Evolutionary conservation across 2,888 invertebrate genomes (phyloP).

Genomic region (Apamea sordens): DNA sequence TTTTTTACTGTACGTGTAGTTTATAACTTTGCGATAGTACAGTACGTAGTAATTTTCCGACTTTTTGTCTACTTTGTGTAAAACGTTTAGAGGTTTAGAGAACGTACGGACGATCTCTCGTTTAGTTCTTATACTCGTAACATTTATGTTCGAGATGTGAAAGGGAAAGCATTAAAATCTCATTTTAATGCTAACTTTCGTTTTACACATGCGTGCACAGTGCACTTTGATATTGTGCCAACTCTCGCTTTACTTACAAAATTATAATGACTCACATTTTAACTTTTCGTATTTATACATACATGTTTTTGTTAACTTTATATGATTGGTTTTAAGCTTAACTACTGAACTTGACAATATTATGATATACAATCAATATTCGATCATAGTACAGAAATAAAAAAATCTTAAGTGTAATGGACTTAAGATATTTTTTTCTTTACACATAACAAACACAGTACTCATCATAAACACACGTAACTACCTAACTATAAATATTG

Average conservation of each 20-base stretch:
- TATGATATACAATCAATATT: not conserved
- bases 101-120: constrained; percentile 16
- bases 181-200: constrained; percentile 57
- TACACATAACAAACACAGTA: not conserved
- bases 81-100: not conserved
- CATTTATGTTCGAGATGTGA: constrained; percentile 51
- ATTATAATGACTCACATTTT: constrained; percentile 12
- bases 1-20: not conserved
- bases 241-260: constrained; percentile 43
- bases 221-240: constrained; percentile 48
- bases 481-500: not conserved
- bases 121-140: constrained; percentile 28
- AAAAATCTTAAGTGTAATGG: no score
- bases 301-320: not conserved
- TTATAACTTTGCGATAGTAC: no score
- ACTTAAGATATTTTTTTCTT: no score
- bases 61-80: not conserved
- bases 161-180: constrained; percentile 59
- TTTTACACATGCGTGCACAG: constrained; percentile 55
- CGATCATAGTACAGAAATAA: not conserved
- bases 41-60: not conserved
- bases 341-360: not conserved
- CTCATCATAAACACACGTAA: not conserved
- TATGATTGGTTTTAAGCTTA: not conserved
- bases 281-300: not conserved